A percentile compares a stretch with the other conserved stretches of the same genome.
Conservation (phyloP, 2,797 vertebrate genomes). For the Sebastes miniatus region DNA sequence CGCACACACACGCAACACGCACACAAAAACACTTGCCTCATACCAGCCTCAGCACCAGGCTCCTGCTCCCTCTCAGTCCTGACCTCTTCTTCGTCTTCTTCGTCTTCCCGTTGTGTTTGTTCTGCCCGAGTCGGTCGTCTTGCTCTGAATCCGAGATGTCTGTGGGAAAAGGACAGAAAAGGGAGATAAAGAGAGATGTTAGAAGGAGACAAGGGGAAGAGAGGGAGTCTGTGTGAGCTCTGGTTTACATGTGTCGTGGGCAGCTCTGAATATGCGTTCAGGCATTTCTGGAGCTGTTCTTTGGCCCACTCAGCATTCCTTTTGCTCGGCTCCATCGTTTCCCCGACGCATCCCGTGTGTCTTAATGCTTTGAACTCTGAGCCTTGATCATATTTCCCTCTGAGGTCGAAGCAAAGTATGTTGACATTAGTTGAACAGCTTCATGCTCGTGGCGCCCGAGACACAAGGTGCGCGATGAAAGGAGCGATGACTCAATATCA, state of each 20-base stretch:
- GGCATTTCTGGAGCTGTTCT: slow-evolving; percentile 72
- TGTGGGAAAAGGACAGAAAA: slow-evolving; percentile 35
- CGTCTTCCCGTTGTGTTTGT: slow-evolving; percentile 28
- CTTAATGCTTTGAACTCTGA: slow-evolving; percentile 1
- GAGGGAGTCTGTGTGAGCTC: slow-evolving; percentile 68
- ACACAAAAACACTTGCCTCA: slow-evolving; percentile 81
- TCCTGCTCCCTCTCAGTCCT: slow-evolving; percentile 66
- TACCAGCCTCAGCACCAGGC: slow-evolving; percentile 81
- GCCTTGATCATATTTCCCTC: neutral
- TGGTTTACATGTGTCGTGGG: slow-evolving; percentile 74
- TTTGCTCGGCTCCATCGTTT: slow-evolving; percentile 30
- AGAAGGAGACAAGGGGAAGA: slow-evolving; percentile 52
- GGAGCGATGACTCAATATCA: slow-evolving; percentile 37
- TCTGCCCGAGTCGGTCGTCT: slow-evolving; percentile 43
- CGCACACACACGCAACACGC: slow-evolving; percentile 25
- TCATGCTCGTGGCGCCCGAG: neutral
- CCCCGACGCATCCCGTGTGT: slow-evolving; percentile 5
- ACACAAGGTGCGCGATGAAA: neutral
- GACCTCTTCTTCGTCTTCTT: slow-evolving; percentile 4
- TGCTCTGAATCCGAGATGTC: slow-evolving; percentile 36
- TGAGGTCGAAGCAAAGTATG: slow-evolving; percentile 3
- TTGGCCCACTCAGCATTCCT: slow-evolving; percentile 82
- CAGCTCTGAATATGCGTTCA: slow-evolving; percentile 79
- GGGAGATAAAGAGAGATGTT: slow-evolving; percentile 45
- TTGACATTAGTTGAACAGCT: slow-evolving; percentile 13